Conservation (phyloP, 2,888 invertebrate genomes). For the Pseudococcus longispinus region DNA sequence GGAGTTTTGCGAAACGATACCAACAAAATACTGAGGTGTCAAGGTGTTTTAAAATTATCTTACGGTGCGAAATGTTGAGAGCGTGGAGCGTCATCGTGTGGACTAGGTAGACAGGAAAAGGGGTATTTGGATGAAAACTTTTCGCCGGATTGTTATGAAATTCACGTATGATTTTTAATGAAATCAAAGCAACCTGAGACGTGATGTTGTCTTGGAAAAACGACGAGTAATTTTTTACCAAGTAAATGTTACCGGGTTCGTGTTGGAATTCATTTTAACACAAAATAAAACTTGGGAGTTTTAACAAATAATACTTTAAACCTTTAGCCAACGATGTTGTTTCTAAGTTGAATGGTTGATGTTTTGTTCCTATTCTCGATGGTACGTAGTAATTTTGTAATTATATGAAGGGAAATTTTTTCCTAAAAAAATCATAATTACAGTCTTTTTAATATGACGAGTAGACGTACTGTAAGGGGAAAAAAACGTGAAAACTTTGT, state of each 20-base stretch:
- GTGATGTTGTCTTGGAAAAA: constrained; percentile 19
- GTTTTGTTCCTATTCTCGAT: neutral
- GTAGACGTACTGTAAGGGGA: neutral
- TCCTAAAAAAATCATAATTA: neutral
- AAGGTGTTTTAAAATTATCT: constrained; percentile 18
- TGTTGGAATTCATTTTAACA: constrained; percentile 5
- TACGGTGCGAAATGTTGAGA: neutral
- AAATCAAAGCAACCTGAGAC: constrained; percentile 20
- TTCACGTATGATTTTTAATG: constrained; percentile 31
- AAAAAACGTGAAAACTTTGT: neutral
- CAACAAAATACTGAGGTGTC: neutral
- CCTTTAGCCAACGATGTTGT: neutral
- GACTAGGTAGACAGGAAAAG: constrained; percentile 7
- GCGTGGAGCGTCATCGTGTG: neutral
- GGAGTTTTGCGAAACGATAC: neutral
- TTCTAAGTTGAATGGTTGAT: neutral
- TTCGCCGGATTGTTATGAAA: constrained; percentile 16
- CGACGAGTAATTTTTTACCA: constrained; percentile 7
- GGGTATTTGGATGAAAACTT: neutral
- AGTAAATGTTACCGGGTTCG: neutral
- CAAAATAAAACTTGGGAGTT: neutral
- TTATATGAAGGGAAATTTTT: neutral
- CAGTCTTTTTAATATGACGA: neutral
- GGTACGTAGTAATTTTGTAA: neutral
- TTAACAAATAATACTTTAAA: neutral